Base-by-base conservation (phyloP, 35 echinoderm and acorn worm genomes). In the Strongylocentrotus purpuratus region DNA sequence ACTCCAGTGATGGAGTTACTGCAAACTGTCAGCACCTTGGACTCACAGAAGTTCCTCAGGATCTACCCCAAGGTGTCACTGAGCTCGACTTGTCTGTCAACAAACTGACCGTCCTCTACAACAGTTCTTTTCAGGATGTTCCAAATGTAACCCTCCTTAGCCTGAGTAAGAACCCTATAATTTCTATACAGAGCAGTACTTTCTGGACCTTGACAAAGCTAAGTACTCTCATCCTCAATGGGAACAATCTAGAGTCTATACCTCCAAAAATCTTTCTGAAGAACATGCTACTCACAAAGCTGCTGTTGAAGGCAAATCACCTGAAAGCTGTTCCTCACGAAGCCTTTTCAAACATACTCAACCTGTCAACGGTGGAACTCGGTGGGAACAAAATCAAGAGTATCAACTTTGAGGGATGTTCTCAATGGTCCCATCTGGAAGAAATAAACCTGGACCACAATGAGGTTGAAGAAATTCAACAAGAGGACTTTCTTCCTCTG, bases 401-500 rank as follows among this genome's bases (percentile, higher is more conserved):
- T 55, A 9, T 92, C 31, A 55, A 46, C n/a, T 55, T 92, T 31
- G n/a, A 55, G 31, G 48, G 91, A 92, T 92, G 32, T 48, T 46
- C 31, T 13, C 45, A 31, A 2, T 48, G 48, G 48, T 32, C 41
- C 11, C 17, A 55, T 31, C 9, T 92, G 12, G n/a, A 22, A 50
- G 31, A 31, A 92, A 92, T 92, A 20, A 28, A 92, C 46, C 20
- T 92, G 1, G 10, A 48, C n/a, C n/a, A 2, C 25, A 92, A 92
- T 31, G 46, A 55, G 8, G 22, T 92, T 32, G 91, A 31, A 22
- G 48, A 48, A 48, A 31, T 92, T 31, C 46, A 28, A 7, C 45
- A 55, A 31, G n/a, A 55, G 4, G 91, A 92, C 91, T 92, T 92
- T 18, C 48, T 48, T 31, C 91, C 91, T 28, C 91, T 92, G 91